Evolutionary conservation across 2,888 invertebrate genomes (phyloP).

Genomic region (Drosophila falleni): DNA sequence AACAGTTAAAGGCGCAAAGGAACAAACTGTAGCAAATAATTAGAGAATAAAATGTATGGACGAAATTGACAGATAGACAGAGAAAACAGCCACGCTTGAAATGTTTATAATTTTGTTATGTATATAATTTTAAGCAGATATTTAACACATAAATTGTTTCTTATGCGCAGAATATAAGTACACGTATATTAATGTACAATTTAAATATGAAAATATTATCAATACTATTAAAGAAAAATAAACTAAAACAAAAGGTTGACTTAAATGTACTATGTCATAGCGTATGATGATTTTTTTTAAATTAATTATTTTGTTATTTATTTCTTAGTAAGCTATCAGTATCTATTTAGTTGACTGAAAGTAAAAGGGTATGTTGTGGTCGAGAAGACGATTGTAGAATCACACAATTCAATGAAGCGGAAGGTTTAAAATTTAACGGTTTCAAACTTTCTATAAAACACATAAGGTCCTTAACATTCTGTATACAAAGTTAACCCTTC

Average conservation of each 20-base stretch:
- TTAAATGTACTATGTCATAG: slow-evolving; percentile 17
- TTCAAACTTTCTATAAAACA: no score
- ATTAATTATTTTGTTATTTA: no score
- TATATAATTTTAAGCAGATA: slow-evolving; percentile 77
- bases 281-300: neutral
- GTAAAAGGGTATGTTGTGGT: no score
- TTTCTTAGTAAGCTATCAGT: no score
- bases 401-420: no score
- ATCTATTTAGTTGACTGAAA: no score
- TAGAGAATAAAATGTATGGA: slow-evolving; percentile 62
- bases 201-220: slow-evolving; percentile 67
- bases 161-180: slow-evolving; percentile 74
- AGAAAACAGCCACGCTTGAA: slow-evolving; percentile 71
- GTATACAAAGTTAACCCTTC: no score
- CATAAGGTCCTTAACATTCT: no score
- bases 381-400: no score
- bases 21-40: slow-evolving; percentile 68
- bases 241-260: slow-evolving; percentile 54
- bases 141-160: slow-evolving; percentile 70
- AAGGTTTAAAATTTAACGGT: no score
- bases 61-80: slow-evolving; percentile 59
- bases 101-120: slow-evolving; percentile 80
- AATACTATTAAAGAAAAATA: slow-evolving; percentile 65
- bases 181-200: slow-evolving; percentile 77
- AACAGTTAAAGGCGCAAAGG: slow-evolving; percentile 34